Evolutionary conservation across 2,888 invertebrate genomes (phyloP).

Genomic region (Agrochola litura): DNA sequence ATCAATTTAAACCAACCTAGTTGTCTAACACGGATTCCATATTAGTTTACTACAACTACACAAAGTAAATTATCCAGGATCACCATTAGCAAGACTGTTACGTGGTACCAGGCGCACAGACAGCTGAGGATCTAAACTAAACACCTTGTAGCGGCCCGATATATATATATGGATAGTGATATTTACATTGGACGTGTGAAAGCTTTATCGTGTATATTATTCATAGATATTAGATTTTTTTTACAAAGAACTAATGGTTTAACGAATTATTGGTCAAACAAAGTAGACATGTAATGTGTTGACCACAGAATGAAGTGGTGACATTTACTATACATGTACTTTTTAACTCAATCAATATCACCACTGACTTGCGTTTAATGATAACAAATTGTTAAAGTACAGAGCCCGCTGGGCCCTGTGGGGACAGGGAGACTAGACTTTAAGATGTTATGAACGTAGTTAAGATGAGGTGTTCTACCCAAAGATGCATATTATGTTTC

Average conservation of each 20-base stretch:
- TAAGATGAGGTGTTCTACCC: background rate
- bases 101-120: constrained; percentile 37
- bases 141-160: constrained; percentile 15
- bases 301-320: too few species aligned
- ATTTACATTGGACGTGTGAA: constrained; percentile 14
- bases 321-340: background rate
- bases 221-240: background rate
- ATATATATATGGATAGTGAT: background rate
- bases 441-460: background rate
- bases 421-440: background rate
- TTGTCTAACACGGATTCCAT: constrained; percentile 1
- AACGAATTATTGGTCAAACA: background rate
- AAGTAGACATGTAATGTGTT: background rate
- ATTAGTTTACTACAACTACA: constrained; percentile 27
- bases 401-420: background rate
- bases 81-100: constrained; percentile 36
- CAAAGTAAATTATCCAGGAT: constrained; percentile 31
- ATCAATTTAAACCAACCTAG: constrained; percentile 25
- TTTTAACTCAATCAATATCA: background rate
- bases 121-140: constrained; percentile 26
- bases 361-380: background rate
- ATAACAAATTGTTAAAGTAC: background rate
- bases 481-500: background rate
- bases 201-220: constrained; percentile 9
- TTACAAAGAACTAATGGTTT: background rate